Evolutionary conservation across 2,797 vertebrate species (phyloP), one percentile per base, ranked within the genome.

Genomic region (Acrossocheilus fasciatus): DNA sequence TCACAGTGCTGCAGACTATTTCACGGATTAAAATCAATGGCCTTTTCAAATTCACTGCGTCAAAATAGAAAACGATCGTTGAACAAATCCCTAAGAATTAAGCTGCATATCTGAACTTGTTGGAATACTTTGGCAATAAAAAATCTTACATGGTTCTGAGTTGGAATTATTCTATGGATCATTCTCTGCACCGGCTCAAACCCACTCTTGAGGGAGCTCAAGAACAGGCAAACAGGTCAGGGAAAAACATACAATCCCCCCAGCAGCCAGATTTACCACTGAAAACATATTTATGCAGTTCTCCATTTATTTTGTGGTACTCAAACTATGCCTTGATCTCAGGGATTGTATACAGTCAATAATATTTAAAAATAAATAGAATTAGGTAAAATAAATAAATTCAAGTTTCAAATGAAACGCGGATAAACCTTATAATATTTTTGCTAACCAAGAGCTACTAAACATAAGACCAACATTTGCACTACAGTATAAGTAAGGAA

Each of bases 1-100:
- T 89, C 83, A 75, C 47, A 76, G 83, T 84, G 74, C 17, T 78
- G 69, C 34, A 82, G 69, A 23, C 50, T 52, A 88, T 88, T 88
- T 83, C 62, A 62, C 41, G 74, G 83, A 87, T 87, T 82, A 85
- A 89, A 90, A 85, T 85, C 83, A 86, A 89, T 84, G 66, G 80
- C 17, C 47, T 45, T 85, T 80, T 82, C 69, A 79, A 81, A 62
- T 59, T 15, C 50, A 43, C n/a, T 72, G 18, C 34, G 34, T 23
- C 43, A 50, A 39, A 85, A 82, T 86, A 59, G 54, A 84, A 81
- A 87, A 68, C 36, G 66, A 69, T n/a, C 52, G 45, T 82, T 83
- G 81, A 59, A 82, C 77, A 83, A 39, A 74, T 84, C 43, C 73
- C 80, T 78, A 36, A 57, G 34, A 78, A 79, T 68, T 82, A 70